Evolutionary conservation across 2,888 invertebrate genomes (phyloP).

Genomic region (Lasioglossum calceatum): DNA sequence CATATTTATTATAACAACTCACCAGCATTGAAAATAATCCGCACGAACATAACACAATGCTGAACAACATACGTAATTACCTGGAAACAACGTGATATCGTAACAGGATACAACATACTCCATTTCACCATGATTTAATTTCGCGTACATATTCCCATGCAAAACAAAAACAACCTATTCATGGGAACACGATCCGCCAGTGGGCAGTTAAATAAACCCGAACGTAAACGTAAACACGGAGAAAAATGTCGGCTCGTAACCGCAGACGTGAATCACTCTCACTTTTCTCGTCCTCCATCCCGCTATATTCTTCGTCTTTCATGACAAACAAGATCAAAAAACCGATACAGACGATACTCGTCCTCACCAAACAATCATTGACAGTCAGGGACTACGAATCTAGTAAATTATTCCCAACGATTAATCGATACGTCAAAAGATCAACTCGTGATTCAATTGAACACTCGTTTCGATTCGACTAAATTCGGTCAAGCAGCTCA

Average conservation of each 20-base stretch:
- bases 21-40: background rate
- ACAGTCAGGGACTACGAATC: too few relatives aligned
- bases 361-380: background rate
- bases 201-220: conserved; percentile 23
- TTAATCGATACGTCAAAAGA: background rate
- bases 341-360: background rate
- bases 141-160: conserved; percentile 14
- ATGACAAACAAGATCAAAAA: background rate
- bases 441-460: background rate
- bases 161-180: conserved; percentile 22
- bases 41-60: background rate
- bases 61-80: background rate
- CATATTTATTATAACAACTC: background rate
- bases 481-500: background rate
- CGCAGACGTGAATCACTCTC: conserved; percentile 45
- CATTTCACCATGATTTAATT: conserved; percentile 21
- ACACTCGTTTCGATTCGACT: background rate
- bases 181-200: conserved; percentile 24
- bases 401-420: background rate
- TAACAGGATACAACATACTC: conserved; percentile 4
- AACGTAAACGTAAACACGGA: conserved; percentile 44
- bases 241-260: conserved; percentile 22
- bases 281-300: conserved; percentile 34
- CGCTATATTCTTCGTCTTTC: background rate
- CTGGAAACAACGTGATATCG: background rate